Evolutionary conservation across 2,888 invertebrate genomes (phyloP), one percentile per base, ranked within the genome.

Genomic region (Drosophila prostipennis): DNA sequence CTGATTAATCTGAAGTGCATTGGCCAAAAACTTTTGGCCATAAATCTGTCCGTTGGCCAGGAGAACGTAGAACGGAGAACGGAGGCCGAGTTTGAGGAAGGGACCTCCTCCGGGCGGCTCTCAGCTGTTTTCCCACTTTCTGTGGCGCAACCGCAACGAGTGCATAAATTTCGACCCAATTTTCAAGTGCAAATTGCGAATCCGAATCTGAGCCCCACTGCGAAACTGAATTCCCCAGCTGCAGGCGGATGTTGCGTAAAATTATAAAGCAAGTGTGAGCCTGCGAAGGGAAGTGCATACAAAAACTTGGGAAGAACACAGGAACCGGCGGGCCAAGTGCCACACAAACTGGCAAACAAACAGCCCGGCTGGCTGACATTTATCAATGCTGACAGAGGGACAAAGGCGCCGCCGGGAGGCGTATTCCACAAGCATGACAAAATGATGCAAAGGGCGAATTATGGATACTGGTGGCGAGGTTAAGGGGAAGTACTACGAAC

Each of bases 161-260:
- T 85, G 80, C 84, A 88, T 86, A 85, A 85, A 85, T 85, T 85
- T 72, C 72, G 75, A 80, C 78, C 85, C 84, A 85, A 85, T 84
- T 84, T 87, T 80, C 86, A 85, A 85, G 86, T 86, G 83, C 77
- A 78, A 78, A 81, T 76, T 74, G 72, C 43, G 72, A 71, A 56
- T 63, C 63, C 51, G 70, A 72, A 63, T 63, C 55, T 7, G 39
- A 85, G 80, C 80, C 78, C 73, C 74, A 77, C 78, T 71, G 67
- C 36, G 72, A 71, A 54, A 45, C 67, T 40, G 72, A 70, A 61
- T 51, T 51, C 40, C 58, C 39, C 42, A 56, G 49, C 67, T 58
- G 55, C 59, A 65, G 68, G 49, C 84, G 81, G 87, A 82, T 81
- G 87, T 74, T 81, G 84, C 76, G 79, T 87, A 79, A 77, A 82